Conservation (phyloP, 2,888 invertebrate genomes). For the Helleia helle region DNA sequence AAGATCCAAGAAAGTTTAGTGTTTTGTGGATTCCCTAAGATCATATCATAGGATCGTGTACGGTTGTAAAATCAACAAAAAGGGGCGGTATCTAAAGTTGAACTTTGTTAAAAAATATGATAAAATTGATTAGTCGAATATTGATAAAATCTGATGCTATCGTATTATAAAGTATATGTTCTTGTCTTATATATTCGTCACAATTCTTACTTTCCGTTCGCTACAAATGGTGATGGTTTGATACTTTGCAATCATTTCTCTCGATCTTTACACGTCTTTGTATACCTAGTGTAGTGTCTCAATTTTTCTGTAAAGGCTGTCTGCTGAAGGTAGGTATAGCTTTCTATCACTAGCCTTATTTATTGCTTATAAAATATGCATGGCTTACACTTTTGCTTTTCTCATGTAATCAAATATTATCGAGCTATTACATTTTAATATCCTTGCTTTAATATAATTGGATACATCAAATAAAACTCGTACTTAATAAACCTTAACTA, state of each 20-base stretch:
- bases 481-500: too few relatives aligned
- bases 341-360: slow-evolving; percentile 32
- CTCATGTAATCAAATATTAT: slow-evolving; percentile 3
- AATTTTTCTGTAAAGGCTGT: slow-evolving; percentile 33
- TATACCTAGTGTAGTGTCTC: slow-evolving; percentile 10
- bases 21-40: too few relatives aligned
- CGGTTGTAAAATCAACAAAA: too few relatives aligned
- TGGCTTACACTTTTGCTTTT: slow-evolving; percentile 26
- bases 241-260: slow-evolving; percentile 40
- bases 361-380: slow-evolving; percentile 30
- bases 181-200: not conserved
- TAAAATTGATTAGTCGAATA: too few relatives aligned
- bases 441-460: not conserved
- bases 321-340: slow-evolving; percentile 57
- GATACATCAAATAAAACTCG: not conserved
- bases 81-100: too few relatives aligned
- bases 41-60: too few relatives aligned
- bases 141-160: slow-evolving; percentile 3
- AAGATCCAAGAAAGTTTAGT: too few relatives aligned
- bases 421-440: slow-evolving; percentile 3
- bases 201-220: slow-evolving; percentile 16
- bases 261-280: slow-evolving; percentile 34
- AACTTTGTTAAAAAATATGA: too few relatives aligned
- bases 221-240: slow-evolving; percentile 70
- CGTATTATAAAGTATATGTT: not conserved